Conservation (phyloP, 2,888 invertebrate genomes). For the Eupithecia subfuscata region DNA sequence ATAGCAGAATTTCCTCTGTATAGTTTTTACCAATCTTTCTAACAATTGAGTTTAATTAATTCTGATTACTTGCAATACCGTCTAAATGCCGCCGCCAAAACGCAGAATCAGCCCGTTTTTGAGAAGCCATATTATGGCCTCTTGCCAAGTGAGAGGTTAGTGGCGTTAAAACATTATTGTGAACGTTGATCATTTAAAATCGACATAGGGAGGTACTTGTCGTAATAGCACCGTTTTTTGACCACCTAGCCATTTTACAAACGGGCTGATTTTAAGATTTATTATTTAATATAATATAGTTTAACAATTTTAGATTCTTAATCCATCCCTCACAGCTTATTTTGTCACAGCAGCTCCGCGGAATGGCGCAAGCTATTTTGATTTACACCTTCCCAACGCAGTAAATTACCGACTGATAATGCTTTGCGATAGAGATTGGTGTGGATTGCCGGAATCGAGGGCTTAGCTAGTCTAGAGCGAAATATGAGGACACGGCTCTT, state of each 20-base stretch:
- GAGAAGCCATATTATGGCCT: too few relatives aligned
- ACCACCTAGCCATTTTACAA: background rate
- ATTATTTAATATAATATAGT: background rate
- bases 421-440: conserved; percentile 34
- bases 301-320: background rate
- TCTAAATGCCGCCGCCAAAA: too few relatives aligned
- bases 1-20: background rate
- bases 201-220: background rate
- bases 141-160: too few relatives aligned
- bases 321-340: background rate
- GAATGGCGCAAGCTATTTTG: conserved; percentile 48
- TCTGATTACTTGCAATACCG: too few relatives aligned
- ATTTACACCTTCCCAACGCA: conserved; percentile 74
- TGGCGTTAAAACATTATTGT: background rate
- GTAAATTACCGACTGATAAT: conserved; percentile 64
- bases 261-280: background rate
- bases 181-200: background rate
- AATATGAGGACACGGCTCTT: conserved; percentile 7
- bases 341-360: background rate
- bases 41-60: too few relatives aligned
- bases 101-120: too few relatives aligned
- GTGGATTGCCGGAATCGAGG: conserved; percentile 30
- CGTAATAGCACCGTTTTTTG: too few relatives aligned
- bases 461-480: conserved; percentile 17
- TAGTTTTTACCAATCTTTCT: too few relatives aligned